phyloP scores from a whole-genome alignment of 2,113 vertebrate genomes.

The Chionis minor region DNA sequence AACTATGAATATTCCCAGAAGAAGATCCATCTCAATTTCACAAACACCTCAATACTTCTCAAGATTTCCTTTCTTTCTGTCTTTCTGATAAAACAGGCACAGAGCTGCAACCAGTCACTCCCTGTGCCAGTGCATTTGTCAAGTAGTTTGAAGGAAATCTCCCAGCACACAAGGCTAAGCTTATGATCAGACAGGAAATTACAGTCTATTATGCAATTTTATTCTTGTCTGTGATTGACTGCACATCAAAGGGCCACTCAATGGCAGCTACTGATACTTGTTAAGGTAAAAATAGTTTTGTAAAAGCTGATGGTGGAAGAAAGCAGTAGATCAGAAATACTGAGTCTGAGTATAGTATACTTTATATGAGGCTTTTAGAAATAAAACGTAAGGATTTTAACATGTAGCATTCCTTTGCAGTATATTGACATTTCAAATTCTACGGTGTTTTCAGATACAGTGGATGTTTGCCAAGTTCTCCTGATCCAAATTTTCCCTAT shows the following conservation, averaged over 20 bases:
- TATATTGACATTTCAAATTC: neutral
- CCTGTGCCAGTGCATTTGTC: constrained; percentile 10
- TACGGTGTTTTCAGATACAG: neutral
- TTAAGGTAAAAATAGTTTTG: constrained; percentile 14
- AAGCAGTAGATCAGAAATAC: neutral
- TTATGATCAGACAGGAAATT: constrained; percentile 46
- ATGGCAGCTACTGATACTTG: neutral
- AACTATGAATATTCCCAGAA: neutral
- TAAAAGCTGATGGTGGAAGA: constrained; percentile 17
- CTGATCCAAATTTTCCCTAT: neutral
- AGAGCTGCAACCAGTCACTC: constrained; percentile 29
- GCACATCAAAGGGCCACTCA: constrained; percentile 19
- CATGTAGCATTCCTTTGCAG: neutral
- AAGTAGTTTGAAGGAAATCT: constrained; percentile 23
- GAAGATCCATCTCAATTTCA: neutral
- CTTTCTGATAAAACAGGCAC: neutral
- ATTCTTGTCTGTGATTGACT: constrained; percentile 33
- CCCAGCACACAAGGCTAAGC: neutral
- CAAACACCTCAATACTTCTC: neutral
- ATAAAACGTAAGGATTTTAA: neutral
- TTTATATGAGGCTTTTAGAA: neutral
- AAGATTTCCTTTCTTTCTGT: constrained; percentile 1
- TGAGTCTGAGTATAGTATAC: neutral
- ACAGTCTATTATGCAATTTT: constrained; percentile 43
- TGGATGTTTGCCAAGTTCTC: neutral